phyloP scores from a whole-genome alignment of 1,140 invertebrate species.

The Drosophila athabasca region DNA sequence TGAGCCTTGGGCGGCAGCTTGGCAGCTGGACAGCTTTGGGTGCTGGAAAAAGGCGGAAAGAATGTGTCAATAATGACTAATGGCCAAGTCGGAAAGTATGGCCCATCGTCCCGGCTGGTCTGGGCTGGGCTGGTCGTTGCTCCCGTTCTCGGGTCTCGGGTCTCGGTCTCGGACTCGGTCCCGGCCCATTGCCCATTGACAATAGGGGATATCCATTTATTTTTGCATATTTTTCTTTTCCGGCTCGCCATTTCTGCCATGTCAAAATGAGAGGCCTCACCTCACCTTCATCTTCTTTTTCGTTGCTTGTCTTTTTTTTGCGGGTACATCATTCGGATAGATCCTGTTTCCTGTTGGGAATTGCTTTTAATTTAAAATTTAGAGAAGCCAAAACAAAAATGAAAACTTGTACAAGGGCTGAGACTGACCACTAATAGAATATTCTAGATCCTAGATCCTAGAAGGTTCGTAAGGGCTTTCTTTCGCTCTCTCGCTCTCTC shows the following conservation, averaged over 20 bases:
- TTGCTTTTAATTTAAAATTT: conserved; percentile 62
- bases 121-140: conserved; percentile 31
- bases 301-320: too few species aligned
- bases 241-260: conserved; percentile 11
- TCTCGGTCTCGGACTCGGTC: conserved; percentile 3
- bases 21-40: conserved; percentile 23
- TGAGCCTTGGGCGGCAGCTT: conserved; percentile 17
- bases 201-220: conserved; percentile 53
- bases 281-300: conserved; percentile 33
- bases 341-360: conserved; percentile 36
- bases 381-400: conserved; percentile 23
- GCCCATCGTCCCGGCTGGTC: conserved; percentile 31
- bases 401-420: conserved; percentile 10
- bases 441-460: too few species aligned
- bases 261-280: conserved; percentile 38
- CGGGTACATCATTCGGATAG: not conserved
- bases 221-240: conserved; percentile 60
- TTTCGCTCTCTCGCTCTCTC: too few species aligned
- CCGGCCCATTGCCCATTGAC: conserved; percentile 8
- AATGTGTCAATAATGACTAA: conserved; percentile 82
- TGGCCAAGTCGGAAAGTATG: conserved; percentile 47
- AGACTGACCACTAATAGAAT: conserved; percentile 6
- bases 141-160: conserved; percentile 4
- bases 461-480: too few species aligned
- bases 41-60: conserved; percentile 66